A percentile compares a stretch with the other conserved stretches of the same genome.
Conservation (phyloP, 2,113 vertebrate genomes). For the Cryptomyrus ogoouensis region DNA sequence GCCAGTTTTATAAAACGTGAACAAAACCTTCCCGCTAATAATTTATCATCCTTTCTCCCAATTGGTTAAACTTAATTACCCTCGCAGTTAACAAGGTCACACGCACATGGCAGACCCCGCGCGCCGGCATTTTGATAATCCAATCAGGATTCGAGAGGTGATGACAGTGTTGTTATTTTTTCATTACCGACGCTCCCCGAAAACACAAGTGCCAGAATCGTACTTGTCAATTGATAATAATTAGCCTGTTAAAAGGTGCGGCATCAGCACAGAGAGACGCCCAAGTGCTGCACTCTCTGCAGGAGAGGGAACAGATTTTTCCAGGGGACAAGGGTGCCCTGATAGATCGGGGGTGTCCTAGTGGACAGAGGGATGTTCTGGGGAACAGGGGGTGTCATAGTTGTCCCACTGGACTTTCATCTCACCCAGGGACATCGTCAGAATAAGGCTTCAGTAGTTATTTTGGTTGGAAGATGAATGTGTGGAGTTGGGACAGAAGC, state of each 20-base stretch:
- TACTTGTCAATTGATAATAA: conserved; percentile 83
- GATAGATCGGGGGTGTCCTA: not conserved
- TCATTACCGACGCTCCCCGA: conserved; percentile 78
- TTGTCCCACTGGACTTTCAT: not conserved
- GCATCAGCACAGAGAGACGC: conserved; percentile 69
- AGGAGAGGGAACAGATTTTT: not conserved
- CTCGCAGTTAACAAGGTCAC: conserved; percentile 99
- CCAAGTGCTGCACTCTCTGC: not conserved
- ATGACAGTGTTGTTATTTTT: conserved; percentile 94
- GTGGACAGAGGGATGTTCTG: not conserved
- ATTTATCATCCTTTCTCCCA: conserved; percentile 99
- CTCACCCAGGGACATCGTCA: not conserved
- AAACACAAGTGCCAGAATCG: conserved; percentile 75
- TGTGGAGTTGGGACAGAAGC: not conserved
- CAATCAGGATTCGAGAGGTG: conserved; percentile 97
- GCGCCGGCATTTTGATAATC: conserved; percentile 96
- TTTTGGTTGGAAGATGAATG: not conserved
- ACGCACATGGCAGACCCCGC: conserved; percentile 92
- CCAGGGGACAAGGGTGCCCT: not conserved
- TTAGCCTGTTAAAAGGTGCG: conserved; percentile 81
- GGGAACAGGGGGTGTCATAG: not conserved
- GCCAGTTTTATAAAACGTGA: conserved; percentile 99
- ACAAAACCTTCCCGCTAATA: conserved; percentile 99
- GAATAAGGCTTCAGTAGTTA: not conserved
- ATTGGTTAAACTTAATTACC: conserved; percentile 99